Percentiles rank a stretch among this genome's conserved stretches.
Evolutionary conservation across 2,797 vertebrate genomes (phyloP).

Genomic region (Hydrophis major): DNA sequence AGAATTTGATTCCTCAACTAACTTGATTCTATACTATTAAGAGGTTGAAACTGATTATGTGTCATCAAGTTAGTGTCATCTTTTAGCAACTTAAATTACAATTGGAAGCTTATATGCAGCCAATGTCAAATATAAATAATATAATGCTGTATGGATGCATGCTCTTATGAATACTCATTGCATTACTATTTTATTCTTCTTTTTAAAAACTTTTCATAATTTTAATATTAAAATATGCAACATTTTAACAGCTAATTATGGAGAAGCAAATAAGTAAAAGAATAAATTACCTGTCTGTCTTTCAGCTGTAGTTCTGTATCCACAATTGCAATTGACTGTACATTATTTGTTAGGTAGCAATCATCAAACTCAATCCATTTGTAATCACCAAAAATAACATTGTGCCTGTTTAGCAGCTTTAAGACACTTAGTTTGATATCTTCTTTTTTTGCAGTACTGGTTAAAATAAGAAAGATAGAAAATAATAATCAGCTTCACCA

Average conservation of each 20-base stretch:
- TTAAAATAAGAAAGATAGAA: constrained; percentile 34
- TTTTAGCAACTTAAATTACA: not conserved
- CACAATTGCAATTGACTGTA: constrained; percentile 84
- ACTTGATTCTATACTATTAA: not conserved
- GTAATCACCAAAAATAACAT: constrained; percentile 86
- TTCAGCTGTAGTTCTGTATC: constrained; percentile 79
- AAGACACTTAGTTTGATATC: constrained; percentile 79
- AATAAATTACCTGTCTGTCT: constrained; percentile 69
- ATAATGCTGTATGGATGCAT: not conserved
- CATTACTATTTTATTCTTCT: not conserved
- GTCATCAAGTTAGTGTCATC: not conserved
- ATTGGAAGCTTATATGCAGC: not conserved
- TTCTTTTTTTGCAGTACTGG: constrained; percentile 81
- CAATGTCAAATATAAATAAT: not conserved
- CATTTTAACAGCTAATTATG: not conserved
- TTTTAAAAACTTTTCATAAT: not conserved
- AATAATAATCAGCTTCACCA: not conserved
- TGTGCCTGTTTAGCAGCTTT: constrained; percentile 84
- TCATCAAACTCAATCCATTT: constrained; percentile 94
- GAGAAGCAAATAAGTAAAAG: not conserved
- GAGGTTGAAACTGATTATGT: not conserved
- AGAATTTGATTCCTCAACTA: not conserved
- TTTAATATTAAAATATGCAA: not conserved
- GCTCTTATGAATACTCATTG: not conserved
- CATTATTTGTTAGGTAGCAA: constrained; percentile 82